Evolutionary conservation across 2,888 invertebrate species (phyloP), one percentile per base, ranked within the genome.

Genomic region (Cataglyphis albicans): DNA sequence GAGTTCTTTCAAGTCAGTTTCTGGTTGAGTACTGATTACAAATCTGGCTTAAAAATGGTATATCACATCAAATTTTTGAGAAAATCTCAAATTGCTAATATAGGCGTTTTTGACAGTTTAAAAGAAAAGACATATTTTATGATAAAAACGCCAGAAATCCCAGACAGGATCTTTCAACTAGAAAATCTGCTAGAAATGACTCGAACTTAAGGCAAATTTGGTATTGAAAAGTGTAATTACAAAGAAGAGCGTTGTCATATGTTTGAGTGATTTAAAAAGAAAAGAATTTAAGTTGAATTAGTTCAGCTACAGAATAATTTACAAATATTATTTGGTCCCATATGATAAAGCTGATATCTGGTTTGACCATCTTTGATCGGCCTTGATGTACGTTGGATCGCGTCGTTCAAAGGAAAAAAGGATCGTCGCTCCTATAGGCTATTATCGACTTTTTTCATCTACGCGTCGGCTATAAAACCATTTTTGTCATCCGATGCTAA

Each of bases 401-500:
- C 32, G 29, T 44, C n/a, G 59, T 61, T 35, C 4, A 35, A 48
- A 18, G 10, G n/a, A 7, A 52, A 52, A 35, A 65, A 73, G 21
- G 72, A 74, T 75, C 5, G 64, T 65, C 70, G 70, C 72, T 78
- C 48, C 68, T 57, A 59, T 29, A 18, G 61, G 65, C 86, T 83
- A 88, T 90, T 89, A 91, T 92, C 88, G 88, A 89, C 90, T 91
- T 90, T 92, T 87, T 89, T 91, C 89, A 86, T 90, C 88, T 84
- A 72, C 57, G 78, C 86, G 84, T 87, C 87, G 84, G 87, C 92
- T 91, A 91, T 91, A 92, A 91, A 92, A 90, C 92, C 92, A 92
- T 92, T 92, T 92, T 90, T 92, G 92, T 92, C 91, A 91, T 90
- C 90, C 89, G 90, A 92, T 91, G 92, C 91, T 92, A 91, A 91